Evolutionary conservation across 2,888 invertebrate species (phyloP).

Genomic region (Phlogophora meticulosa): DNA sequence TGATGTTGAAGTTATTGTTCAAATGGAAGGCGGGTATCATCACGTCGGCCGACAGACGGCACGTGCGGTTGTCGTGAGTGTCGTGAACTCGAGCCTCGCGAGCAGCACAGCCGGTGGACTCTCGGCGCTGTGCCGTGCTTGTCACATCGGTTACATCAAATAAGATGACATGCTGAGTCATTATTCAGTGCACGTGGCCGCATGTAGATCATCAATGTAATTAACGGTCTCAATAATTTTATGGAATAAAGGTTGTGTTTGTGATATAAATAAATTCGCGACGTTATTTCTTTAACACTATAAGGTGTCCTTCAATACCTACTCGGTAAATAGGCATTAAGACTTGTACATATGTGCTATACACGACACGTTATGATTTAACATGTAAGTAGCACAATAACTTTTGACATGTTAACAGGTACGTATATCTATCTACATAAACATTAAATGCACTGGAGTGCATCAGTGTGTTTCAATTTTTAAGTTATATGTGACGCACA

Average conservation of each 20-base stretch:
- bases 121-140: background rate
- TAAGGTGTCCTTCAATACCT: constrained; percentile 2
- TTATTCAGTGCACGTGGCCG: constrained; percentile 13
- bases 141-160: no score
- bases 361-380: background rate
- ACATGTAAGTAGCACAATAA: background rate
- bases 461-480: background rate
- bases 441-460: background rate
- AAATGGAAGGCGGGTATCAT: background rate
- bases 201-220: constrained; percentile 9
- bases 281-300: constrained; percentile 28
- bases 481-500: background rate
- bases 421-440: background rate
- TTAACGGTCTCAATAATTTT: constrained; percentile 21
- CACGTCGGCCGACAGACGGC: background rate
- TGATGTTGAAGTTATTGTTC: constrained; percentile 7
- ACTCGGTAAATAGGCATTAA: constrained; percentile 7
- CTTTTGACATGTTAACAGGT: background rate
- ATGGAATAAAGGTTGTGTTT: constrained; percentile 68
- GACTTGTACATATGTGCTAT: background rate
- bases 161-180: constrained; percentile 8
- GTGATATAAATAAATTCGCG: background rate
- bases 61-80: background rate
- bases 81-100: no score
- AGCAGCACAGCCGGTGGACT: no score